Evolutionary conservation across 1,140 invertebrate species (phyloP).

Genomic region (Heliconius nattereri): DNA sequence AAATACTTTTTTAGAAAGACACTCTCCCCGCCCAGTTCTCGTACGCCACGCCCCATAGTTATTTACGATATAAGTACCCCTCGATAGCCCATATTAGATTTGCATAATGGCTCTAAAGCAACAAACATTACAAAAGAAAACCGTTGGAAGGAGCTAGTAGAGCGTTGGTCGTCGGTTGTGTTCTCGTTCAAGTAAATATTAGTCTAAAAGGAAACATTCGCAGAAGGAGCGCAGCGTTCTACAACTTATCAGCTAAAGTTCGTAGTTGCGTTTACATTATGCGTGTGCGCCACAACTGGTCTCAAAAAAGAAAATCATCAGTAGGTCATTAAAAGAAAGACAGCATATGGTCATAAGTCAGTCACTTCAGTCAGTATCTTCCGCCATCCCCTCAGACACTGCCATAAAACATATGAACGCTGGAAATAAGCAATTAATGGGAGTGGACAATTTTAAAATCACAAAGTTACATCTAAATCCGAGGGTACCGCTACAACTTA

Average conservation of each 20-base stretch:
- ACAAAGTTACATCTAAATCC: not conserved
- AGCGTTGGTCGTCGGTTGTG: not conserved
- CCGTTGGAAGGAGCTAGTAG: not conserved
- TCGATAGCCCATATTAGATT: slow-evolving; percentile 41
- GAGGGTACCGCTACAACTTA: not conserved
- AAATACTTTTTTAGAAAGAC: too few species aligned
- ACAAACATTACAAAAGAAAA: not conserved
- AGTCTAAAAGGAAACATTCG: too few species aligned
- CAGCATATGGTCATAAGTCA: too few species aligned
- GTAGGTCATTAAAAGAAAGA: too few species aligned
- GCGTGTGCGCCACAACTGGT: too few species aligned
- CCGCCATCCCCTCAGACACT: too few species aligned
- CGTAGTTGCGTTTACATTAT: too few species aligned
- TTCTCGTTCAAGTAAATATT: not conserved
- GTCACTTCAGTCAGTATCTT: too few species aligned
- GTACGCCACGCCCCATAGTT: slow-evolving; percentile 44
- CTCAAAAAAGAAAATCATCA: too few species aligned
- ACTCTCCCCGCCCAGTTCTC: slow-evolving; percentile 35
- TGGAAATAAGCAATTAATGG: not conserved
- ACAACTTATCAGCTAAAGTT: too few species aligned
- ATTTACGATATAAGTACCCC: slow-evolving; percentile 48
- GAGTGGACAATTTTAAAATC: not conserved
- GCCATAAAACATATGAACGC: not conserved
- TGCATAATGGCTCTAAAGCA: slow-evolving; percentile 42
- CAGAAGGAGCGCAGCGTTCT: too few species aligned